Percentiles rank a stretch among this genome's conserved stretches.
phyloP scores from a whole-genome alignment of 2,888 invertebrate species.

The Autographa gamma region DNA sequence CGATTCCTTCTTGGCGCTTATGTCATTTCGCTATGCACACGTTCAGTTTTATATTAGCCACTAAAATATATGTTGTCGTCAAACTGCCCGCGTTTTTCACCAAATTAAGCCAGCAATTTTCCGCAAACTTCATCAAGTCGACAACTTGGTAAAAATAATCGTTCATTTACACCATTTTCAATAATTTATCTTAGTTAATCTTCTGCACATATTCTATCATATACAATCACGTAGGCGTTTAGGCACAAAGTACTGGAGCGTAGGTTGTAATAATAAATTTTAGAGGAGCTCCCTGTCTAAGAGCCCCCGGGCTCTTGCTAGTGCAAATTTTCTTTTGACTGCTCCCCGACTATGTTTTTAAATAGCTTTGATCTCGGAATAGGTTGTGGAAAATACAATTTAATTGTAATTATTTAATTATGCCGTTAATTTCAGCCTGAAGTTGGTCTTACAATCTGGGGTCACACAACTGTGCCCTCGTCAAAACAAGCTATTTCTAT shows the following conservation, averaged over 20 bases:
- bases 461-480: too few species aligned
- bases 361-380: slow-evolving; percentile 44
- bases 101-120: too few species aligned
- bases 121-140: too few species aligned
- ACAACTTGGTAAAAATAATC: too few species aligned
- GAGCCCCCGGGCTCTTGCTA: slow-evolving; percentile 42
- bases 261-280: slow-evolving; percentile 56
- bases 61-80: too few species aligned
- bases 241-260: slow-evolving; percentile 44
- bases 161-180: not conserved
- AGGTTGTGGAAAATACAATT: not conserved
- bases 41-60: too few species aligned
- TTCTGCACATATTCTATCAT: not conserved
- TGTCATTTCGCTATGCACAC: too few species aligned
- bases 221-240: slow-evolving; percentile 41
- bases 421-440: not conserved
- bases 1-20: too few species aligned
- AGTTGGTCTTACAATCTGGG: too few species aligned
- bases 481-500: too few species aligned
- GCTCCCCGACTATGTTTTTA: slow-evolving; percentile 25
- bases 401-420: slow-evolving; percentile 5
- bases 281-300: slow-evolving; percentile 47
- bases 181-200: not conserved
- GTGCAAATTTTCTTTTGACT: slow-evolving; percentile 48
- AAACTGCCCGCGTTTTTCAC: too few species aligned